Evolutionary conservation across 37 sponge, comb jelly and placozoan species (phyloP).

Genomic region (Bolinopsis microptera): DNA sequence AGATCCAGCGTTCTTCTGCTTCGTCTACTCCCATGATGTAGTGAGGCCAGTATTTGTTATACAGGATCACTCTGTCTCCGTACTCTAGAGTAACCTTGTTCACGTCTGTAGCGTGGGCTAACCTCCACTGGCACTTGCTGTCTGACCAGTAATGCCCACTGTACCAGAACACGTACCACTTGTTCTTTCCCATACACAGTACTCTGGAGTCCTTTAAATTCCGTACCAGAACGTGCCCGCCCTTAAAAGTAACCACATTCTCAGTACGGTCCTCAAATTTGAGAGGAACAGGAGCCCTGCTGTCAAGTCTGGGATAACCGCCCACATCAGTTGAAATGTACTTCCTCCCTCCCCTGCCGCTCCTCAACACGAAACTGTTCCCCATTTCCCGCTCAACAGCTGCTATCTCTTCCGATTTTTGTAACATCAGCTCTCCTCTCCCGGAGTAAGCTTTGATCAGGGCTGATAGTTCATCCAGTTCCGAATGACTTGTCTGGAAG

Average conservation of each 20-base stretch:
- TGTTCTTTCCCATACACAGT: constrained; percentile 24
- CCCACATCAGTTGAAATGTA: not conserved
- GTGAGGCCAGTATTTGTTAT: not conserved
- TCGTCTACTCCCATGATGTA: not conserved
- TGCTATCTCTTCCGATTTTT: not conserved
- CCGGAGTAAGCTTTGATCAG: not conserved
- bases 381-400: not conserved
- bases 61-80: not conserved
- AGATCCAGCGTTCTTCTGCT: not conserved
- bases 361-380: not conserved
- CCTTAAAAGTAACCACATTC: not conserved
- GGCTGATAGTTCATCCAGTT: not conserved
- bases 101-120: constrained; percentile 1
- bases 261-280: not conserved
- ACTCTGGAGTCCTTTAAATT: not conserved
- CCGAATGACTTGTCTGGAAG: not conserved
- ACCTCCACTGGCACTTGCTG: constrained; percentile 1
- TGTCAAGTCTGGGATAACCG: not conserved
- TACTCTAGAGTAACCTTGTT: constrained; percentile 21
- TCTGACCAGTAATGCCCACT: not conserved
- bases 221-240: not conserved
- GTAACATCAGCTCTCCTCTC: not conserved
- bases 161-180: constrained; percentile 8
- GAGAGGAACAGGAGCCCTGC: not conserved
- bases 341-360: not conserved